Percentiles rank a stretch among this genome's conserved stretches.
Evolutionary conservation across 2,113 vertebrate genomes (phyloP).

Genomic region (Pungitius pungitius): DNA sequence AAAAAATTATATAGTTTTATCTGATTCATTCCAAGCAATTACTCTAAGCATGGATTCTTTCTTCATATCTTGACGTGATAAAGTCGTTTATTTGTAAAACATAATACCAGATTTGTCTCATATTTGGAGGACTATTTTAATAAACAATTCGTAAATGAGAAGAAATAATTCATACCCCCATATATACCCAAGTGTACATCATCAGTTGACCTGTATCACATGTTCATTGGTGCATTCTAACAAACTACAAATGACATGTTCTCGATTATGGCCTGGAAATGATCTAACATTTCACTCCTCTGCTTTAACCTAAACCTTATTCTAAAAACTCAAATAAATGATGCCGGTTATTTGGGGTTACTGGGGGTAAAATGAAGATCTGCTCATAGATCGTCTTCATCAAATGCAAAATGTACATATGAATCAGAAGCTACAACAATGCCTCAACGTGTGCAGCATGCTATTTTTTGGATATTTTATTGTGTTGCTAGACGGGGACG

Average conservation of each 20-base stretch:
- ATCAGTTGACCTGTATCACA: not conserved
- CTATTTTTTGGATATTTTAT: constrained; percentile 26
- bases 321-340: constrained; percentile 2
- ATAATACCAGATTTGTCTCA: not conserved
- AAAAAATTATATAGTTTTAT: accelerated
- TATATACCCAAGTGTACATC: not conserved
- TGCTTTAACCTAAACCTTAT: not conserved
- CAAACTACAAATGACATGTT: constrained; percentile 8
- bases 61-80: not conserved
- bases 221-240: not conserved
- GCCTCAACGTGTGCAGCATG: constrained; percentile 21
- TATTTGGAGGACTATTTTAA: not conserved
- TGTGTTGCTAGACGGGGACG: constrained; percentile 63
- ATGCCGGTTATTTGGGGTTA: not conserved
- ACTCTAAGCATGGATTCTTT: not conserved
- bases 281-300: not conserved
- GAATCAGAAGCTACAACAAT: not conserved
- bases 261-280: constrained; percentile 7
- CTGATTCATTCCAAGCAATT: not conserved
- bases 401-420: not conserved
- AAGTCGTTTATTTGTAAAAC: not conserved
- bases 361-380: not conserved
- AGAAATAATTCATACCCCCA: not conserved
- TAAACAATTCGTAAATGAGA: not conserved
- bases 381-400: not conserved